Percentiles rank a stretch among this genome's conserved stretches.
These are phyloP conservation scores for Noctua comes DNA, from an alignment of 2,888 invertebrate species.

Conservation along the genomic window DNA sequence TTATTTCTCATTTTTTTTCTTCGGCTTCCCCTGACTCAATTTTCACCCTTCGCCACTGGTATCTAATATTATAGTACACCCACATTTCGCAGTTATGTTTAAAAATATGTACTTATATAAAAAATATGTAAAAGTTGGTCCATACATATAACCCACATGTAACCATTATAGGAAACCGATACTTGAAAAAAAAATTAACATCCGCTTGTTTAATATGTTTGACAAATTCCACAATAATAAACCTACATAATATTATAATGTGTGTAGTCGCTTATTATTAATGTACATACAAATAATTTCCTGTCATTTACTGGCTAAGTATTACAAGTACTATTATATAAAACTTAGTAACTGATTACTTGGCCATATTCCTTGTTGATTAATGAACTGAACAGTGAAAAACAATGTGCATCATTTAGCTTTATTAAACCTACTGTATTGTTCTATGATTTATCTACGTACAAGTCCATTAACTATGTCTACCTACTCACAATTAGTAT, in stretches of 20 bases:
- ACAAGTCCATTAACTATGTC: slow-evolving; percentile 6
- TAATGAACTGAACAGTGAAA: slow-evolving; percentile 49
- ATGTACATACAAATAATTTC: slow-evolving; percentile 58
- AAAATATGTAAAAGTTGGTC: background rate
- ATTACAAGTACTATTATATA: slow-evolving; percentile 52
- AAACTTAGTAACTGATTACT: slow-evolving; percentile 44
- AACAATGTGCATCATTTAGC: slow-evolving; percentile 32
- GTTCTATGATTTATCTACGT: slow-evolving; percentile 40
- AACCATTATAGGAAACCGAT: background rate
- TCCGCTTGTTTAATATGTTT: slow-evolving; percentile 34
- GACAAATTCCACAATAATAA: slow-evolving; percentile 42
- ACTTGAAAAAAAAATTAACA: slow-evolving; percentile 13
- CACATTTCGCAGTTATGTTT: no score
- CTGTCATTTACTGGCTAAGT: slow-evolving; percentile 51
- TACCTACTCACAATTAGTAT: slow-evolving; percentile 12
- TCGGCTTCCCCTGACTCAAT: no score
- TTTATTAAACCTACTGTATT: slow-evolving; percentile 35
- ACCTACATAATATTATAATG: slow-evolving; percentile 27
- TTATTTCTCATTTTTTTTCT: no score
- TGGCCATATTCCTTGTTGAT: slow-evolving; percentile 56
- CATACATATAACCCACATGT: background rate
- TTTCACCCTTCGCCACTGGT: no score
- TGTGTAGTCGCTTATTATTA: slow-evolving; percentile 39
- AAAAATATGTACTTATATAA: background rate
- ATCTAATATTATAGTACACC: no score